Conservation (phyloP, 2,797 vertebrate species). For the Sparus aurata region DNA sequence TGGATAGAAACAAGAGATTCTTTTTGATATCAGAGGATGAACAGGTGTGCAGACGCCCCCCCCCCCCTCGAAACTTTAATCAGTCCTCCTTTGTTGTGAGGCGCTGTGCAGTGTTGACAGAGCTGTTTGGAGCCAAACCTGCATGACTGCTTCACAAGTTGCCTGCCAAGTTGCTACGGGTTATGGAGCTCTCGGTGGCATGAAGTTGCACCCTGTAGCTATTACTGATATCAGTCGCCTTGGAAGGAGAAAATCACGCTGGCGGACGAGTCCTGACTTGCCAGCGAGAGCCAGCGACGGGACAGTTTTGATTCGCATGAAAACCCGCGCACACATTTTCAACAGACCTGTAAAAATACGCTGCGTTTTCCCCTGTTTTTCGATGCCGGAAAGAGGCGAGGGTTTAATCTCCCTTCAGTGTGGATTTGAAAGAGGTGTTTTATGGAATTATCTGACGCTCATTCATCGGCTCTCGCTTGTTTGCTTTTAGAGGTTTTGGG, state of each 20-base stretch:
- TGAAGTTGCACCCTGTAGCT: conserved; percentile 56
- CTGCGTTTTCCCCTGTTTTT: conserved; percentile 37
- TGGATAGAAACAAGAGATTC: conserved; percentile 53
- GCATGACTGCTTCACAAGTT: conserved; percentile 52
- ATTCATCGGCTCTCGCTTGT: conserved; percentile 25
- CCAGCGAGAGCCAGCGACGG: conserved; percentile 1
- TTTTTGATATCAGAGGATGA: conserved; percentile 70
- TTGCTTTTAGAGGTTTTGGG: conserved; percentile 34
- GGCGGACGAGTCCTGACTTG: conserved; percentile 59
- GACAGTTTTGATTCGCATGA: conserved; percentile 71
- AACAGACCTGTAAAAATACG: conserved; percentile 64
- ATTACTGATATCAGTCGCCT: conserved; percentile 47
- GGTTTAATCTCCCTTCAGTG: conserved; percentile 54
- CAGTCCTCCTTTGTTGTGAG: conserved; percentile 72
- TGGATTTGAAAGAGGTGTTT: conserved; percentile 30
- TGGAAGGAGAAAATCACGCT: conserved; percentile 34
- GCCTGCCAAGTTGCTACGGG: conserved; percentile 63
- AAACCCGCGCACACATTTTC: conserved; percentile 54
- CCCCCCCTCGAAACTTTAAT: conserved; percentile 59
- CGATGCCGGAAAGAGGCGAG: conserved; percentile 30
- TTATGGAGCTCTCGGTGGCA: conserved; percentile 50
- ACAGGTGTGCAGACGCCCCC: conserved; percentile 73
- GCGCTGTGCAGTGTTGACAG: conserved; percentile 59
- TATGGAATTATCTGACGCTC: conserved; percentile 35
- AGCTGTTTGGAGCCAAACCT: conserved; percentile 58